Base-by-base conservation (phyloP, 2,113 vertebrate species). In the Ancistrus triradiatus region DNA sequence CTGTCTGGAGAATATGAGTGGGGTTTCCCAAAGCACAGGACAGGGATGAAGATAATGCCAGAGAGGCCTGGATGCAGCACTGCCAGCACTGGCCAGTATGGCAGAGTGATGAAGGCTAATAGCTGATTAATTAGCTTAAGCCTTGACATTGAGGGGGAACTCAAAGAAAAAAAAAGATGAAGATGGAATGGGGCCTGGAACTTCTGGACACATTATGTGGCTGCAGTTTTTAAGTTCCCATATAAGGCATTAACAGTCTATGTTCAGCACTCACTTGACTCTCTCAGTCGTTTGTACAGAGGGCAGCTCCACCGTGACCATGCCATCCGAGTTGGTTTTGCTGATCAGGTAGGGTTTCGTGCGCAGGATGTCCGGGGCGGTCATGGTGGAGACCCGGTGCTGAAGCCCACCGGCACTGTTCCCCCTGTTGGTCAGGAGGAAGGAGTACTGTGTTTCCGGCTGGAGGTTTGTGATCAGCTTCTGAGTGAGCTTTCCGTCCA, bases 321-420 rank as follows among this genome's bases (percentile, higher is more conserved):
- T 96, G 63, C 95, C 96, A 1, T 98, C 95, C 1, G 92, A 79
- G 78, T 94, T 95, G 65, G 93, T 95, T 73, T 98, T 98, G 53
- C 92, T 90, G 1, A 97, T 91, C 75, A 95, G 89, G 72, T 89
- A 87, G 1, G 96, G 96, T 70, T 98, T 98, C 69, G 91, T 94
- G 13, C 91, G 92, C 0, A 98, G 88, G 0, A 99, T 89, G 0
- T 98, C 94, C 0, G 96, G 96, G 0, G 96, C 96, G 0, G 96
- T 99, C 84, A 92, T 95, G 40, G 95, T 92, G 0, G 93, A 93
- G 1, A 99, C 96, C 8, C 93, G 90, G 73, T 99, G 96, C 75
- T 99, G 96, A 42, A 99, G 88, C 3, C 96, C 96, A 0, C 96
- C 96, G 0, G 95, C 96, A 33, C 96, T 98, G 69, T 98, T 98